Base-by-base conservation (phyloP, 1,140 invertebrate species). In the Heterodera carotae region DNA sequence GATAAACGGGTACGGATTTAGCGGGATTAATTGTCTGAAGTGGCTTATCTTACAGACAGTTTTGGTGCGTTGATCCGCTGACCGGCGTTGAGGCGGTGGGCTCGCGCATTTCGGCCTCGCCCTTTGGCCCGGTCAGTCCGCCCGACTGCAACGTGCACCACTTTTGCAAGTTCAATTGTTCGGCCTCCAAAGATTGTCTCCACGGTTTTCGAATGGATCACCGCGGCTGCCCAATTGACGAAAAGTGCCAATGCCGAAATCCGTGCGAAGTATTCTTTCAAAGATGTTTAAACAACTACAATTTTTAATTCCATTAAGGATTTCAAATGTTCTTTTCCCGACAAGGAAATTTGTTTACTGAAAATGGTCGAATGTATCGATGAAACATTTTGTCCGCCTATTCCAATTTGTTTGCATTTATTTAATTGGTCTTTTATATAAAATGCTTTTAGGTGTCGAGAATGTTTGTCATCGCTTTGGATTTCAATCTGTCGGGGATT, bases 221-320 rank as follows among this genome's bases (percentile, higher is more conserved):
- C 34, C 80, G 73, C 43, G 84, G 84, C 59, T 84, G 84, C 48
- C 84, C 84, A 15, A 18, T 77, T 8, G 85, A 84, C 69, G 81
- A 80, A 33, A 18, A 71, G 33, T 84, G 84, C 70, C n/a, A 77
- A 62, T 84, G 84, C 59, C 74, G 67, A 56, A 78, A 85, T 74
- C 76, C 81, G 22, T 84, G 84, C 75, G 75, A 80, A 29, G 80
- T 74, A 34, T 2, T 8, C 1, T 6, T 72, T 33, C 31, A 36
- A n/a, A 10, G 5, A 3, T 27, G 59, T n/a, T n/a, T n/a, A 72
- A 72, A 29, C 7, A 18, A 27, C 27, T 5, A 8, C 31, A 36
- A 70, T 60, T 62, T 18, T 18, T n/a, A n/a, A n/a, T n/a, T 22
- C 48, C 48, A 27, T 29, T 31, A 66, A 74, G 72, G 39, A 80